phyloP scores from a whole-genome alignment of 2,797 vertebrate species.

The Chrysocyon brachyurus region DNA sequence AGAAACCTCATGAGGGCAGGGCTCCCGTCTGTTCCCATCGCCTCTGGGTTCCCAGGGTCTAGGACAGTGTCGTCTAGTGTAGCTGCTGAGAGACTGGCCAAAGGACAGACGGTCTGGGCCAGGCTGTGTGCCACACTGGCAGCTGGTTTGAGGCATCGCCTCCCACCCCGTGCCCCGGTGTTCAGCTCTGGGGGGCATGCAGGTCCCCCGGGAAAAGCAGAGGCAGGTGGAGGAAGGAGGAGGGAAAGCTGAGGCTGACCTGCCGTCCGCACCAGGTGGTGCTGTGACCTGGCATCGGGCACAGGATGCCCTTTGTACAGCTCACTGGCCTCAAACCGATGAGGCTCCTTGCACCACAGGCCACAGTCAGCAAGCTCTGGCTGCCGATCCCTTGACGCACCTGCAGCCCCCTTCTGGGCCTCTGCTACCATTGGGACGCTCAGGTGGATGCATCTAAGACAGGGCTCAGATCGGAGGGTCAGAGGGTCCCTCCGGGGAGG shows the following conservation, averaged over 20 bases:
- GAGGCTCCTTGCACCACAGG: neutral
- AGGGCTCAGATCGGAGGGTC: neutral
- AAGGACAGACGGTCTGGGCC: neutral
- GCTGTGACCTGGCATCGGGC: accelerated
- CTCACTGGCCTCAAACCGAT: neutral
- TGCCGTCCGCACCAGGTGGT: neutral
- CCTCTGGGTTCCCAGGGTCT: neutral
- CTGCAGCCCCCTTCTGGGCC: neutral
- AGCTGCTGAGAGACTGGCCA: neutral
- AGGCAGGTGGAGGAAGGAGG: neutral
- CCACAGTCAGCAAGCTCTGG: neutral
- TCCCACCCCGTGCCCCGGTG: neutral
- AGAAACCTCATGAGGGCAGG: neutral
- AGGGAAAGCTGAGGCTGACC: neutral
- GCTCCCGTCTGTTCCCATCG: neutral
- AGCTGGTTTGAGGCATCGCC: neutral
- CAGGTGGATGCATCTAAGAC: neutral
- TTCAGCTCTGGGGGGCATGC: accelerated
- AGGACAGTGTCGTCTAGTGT: accelerated
- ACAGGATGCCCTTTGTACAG: accelerated
- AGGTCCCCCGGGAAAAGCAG: neutral
- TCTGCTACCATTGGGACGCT: neutral
- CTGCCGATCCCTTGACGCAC: neutral
- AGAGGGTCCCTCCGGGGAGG: neutral
- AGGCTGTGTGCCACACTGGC: accelerated